Evolutionary conservation across 1,140 invertebrate genomes (phyloP).

Genomic region (Ylistrum balloti): DNA sequence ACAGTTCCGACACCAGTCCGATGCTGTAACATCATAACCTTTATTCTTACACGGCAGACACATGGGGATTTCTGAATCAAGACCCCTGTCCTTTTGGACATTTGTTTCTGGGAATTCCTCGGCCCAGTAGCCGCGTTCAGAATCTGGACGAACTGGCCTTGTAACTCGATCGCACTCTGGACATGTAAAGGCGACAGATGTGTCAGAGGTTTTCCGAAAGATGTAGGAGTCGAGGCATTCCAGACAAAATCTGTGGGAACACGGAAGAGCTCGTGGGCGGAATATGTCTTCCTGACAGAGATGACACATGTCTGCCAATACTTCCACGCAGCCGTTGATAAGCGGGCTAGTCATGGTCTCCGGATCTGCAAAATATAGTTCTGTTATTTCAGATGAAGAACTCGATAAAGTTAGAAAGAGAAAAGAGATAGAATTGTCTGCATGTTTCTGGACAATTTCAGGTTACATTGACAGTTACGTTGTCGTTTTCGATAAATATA

Average conservation of each 20-base stretch:
- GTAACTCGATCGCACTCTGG: background rate
- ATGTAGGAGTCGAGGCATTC: constrained; percentile 32
- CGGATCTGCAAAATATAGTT: background rate
- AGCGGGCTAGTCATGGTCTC: background rate
- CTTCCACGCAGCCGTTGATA: background rate
- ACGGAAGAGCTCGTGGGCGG: background rate
- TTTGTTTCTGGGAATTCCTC: background rate
- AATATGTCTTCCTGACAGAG: background rate
- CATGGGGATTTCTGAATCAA: background rate
- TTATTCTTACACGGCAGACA: background rate
- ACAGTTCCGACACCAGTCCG: background rate
- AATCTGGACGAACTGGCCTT: background rate
- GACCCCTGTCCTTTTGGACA: background rate
- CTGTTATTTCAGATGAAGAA: background rate
- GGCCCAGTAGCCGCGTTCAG: background rate
- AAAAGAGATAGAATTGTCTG: too few species aligned
- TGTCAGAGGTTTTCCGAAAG: background rate
- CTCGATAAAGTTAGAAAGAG: too few species aligned
- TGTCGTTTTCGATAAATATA: background rate
- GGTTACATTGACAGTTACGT: background rate
- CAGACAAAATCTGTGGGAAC: constrained; percentile 14
- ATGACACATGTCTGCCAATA: background rate
- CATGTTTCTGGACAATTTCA: background rate
- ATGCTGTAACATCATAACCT: background rate
- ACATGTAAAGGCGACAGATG: background rate